Evolutionary conservation across 2,888 invertebrate genomes (phyloP), one percentile per base, ranked within the genome.

Genomic region (Andrena fulva): DNA sequence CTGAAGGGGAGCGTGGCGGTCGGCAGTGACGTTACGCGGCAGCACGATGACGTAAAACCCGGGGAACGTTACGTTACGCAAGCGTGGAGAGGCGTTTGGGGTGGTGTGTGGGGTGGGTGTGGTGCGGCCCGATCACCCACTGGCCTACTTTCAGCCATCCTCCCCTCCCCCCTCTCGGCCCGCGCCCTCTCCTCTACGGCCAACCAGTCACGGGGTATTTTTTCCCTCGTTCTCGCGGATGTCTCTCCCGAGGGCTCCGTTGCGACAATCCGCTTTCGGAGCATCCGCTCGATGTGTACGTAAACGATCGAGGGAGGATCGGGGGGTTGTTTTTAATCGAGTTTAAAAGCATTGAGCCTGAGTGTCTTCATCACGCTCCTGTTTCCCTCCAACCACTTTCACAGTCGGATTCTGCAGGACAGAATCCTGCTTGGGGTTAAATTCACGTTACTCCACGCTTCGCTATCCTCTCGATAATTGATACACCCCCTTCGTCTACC

Each of bases 21-120:
- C 81, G 81, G 64, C 20, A 31, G 87, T 92, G 92, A 93, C 92
- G 92, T 92, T 92, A 92, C 85, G 76, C 72, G 72, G 70, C 80
- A 73, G 79, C 84, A 86, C 90, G 90, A 89, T 93, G 93, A 93
- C 93, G 93, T 93, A 91, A 92, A 91, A 90, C 88, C 91, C 89
- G 89, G 90, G 89, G 77, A 90, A 85, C 87, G 86, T 91, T 92
- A 91, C 90, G 92, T 90, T 91, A 91, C 92, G 91, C 90, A 91
- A 91, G 92, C 91, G 91, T 89, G 84, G 89, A 84, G 85, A 85
- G 80, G 72, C 64, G 82, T 71, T 73, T n/a, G 24, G 35, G 42
- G 50, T 10, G 67, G 50, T 24, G 54, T 73, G 5, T 10, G 31
- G 48, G 50, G 66, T 66, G 83, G 77, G 76, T 82, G 84, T 89